These are phyloP conservation scores for Lepidochrysops patricia DNA, from an alignment of 2,888 invertebrate genomes.

Conservation along the genomic window DNA sequence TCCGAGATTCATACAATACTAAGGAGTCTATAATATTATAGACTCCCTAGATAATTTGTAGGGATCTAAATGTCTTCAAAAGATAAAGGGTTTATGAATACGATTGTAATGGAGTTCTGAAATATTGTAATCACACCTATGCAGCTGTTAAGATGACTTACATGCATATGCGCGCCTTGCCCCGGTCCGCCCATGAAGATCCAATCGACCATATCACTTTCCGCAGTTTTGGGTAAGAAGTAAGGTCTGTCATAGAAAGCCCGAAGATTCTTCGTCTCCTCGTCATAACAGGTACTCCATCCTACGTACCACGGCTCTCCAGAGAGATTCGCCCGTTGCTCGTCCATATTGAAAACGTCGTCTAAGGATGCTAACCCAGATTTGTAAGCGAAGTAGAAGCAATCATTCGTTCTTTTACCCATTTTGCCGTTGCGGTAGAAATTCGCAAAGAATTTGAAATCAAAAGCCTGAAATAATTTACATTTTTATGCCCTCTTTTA, in stretches of 20 bases:
- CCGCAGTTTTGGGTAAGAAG: conserved; percentile 89
- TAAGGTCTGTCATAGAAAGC: conserved; percentile 89
- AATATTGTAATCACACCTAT: too few species aligned
- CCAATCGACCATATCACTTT: conserved; percentile 94
- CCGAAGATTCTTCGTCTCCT: conserved; percentile 84
- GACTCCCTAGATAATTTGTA: too few species aligned
- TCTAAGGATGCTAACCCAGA: conserved; percentile 85
- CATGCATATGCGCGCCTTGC: conserved; percentile 96
- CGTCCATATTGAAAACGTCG: conserved; percentile 89
- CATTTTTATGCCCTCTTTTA: too few species aligned
- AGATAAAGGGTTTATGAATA: too few species aligned
- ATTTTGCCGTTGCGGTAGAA: conserved; percentile 78
- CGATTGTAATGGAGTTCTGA: too few species aligned
- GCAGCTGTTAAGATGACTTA: too few species aligned
- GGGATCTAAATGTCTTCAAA: too few species aligned
- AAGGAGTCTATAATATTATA: too few species aligned
- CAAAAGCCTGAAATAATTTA: conserved; percentile 73
- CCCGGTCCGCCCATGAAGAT: conserved; percentile 97
- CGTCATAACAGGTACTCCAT: conserved; percentile 95
- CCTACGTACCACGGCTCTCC: conserved; percentile 84
- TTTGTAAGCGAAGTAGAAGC: conserved; percentile 96
- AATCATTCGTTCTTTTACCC: conserved; percentile 76
- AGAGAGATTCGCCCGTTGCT: conserved; percentile 77
- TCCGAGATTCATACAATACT: too few species aligned
- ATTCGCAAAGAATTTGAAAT: conserved; percentile 87